Evolutionary conservation across 1,140 invertebrate genomes (phyloP).

Genomic region (Hypsibius dujardini): DNA sequence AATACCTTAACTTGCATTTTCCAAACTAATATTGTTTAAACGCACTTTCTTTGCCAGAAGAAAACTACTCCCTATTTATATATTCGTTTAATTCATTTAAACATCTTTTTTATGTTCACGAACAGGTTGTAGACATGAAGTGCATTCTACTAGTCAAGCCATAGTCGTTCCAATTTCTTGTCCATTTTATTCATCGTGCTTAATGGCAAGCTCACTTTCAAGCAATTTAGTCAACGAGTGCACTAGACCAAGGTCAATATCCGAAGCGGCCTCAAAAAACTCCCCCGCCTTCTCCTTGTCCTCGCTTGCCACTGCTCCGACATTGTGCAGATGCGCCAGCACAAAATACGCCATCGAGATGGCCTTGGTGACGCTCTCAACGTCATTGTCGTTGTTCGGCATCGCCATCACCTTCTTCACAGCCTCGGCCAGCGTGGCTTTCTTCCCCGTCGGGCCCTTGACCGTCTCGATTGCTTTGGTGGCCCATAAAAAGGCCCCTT

Average conservation of each 20-base stretch:
- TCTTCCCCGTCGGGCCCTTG: not conserved
- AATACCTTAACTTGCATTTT: too few relatives aligned
- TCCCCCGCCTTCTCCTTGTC: slow-evolving; percentile 14
- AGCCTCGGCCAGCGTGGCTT: not conserved
- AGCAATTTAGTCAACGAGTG: not conserved
- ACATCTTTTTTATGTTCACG: too few relatives aligned
- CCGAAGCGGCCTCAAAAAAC: slow-evolving; percentile 7
- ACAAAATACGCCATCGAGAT: slow-evolving; percentile 12
- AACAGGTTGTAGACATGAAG: too few relatives aligned
- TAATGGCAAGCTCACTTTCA: not conserved
- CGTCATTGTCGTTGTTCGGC: not conserved
- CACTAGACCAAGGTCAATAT: not conserved
- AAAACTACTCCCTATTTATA: too few relatives aligned
- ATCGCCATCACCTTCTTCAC: not conserved
- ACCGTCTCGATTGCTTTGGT: slow-evolving; percentile 5
- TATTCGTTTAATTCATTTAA: too few relatives aligned
- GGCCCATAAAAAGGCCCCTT: not conserved
- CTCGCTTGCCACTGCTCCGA: slow-evolving; percentile 1
- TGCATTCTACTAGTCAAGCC: too few relatives aligned
- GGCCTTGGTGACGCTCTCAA: not conserved
- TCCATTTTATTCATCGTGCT: too few relatives aligned
- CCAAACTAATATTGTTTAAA: too few relatives aligned
- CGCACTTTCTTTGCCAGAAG: too few relatives aligned
- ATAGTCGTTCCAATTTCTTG: too few relatives aligned
- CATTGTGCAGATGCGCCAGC: slow-evolving; percentile 16